Conservation (phyloP, 1,140 invertebrate species). For the Dolichoris vasculosae region DNA sequence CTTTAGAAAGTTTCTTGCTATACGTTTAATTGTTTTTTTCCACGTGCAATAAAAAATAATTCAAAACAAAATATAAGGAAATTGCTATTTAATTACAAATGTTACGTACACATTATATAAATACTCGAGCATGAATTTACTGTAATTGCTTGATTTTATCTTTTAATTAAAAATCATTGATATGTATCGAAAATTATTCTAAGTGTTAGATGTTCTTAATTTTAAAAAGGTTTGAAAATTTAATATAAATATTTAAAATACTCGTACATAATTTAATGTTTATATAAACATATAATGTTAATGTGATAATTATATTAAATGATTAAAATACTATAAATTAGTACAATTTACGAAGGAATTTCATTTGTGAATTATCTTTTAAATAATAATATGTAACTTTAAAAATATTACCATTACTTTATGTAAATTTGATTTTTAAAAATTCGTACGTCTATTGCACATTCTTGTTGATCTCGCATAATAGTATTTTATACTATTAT, state of each 20-base stretch:
- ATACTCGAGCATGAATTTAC: not conserved
- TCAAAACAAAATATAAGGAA: not conserved
- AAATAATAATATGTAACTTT: no score
- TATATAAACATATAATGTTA: no score
- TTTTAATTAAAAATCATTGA: not conserved
- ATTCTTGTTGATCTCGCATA: not conserved
- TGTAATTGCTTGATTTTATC: not conserved
- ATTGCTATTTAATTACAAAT: not conserved
- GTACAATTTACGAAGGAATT: no score
- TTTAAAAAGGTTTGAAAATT: no score
- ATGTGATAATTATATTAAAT: no score
- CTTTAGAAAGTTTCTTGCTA: not conserved
- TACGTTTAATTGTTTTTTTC: not conserved
- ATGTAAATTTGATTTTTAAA: not conserved
- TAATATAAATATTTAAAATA: no score
- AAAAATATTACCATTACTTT: no score
- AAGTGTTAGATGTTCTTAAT: no score
- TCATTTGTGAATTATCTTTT: no score
- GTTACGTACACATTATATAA: not conserved
- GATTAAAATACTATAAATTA: no score
- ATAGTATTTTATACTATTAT: not conserved
- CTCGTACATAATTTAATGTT: no score
- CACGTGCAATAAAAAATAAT: not conserved
- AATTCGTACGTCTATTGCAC: not conserved
- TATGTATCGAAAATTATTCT: not conserved